Evolutionary conservation across 2,797 vertebrate species (phyloP).

Genomic region (Gila robusta): DNA sequence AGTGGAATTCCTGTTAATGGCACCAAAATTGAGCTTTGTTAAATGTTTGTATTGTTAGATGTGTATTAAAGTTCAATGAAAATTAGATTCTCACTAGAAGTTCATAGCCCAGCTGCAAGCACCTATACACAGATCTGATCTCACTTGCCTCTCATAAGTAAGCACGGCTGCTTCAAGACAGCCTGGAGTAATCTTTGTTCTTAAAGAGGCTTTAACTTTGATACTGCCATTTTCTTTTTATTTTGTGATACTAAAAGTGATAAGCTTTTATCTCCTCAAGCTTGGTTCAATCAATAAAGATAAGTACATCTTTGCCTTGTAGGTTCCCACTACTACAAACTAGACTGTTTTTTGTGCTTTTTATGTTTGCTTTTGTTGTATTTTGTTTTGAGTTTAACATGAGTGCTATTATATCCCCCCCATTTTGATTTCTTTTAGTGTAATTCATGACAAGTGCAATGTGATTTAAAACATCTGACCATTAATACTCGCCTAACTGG

Average conservation of each 20-base stretch:
- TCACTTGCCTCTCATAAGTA: not conserved
- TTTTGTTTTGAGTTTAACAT: not conserved
- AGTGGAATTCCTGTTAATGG: not conserved
- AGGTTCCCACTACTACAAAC: not conserved
- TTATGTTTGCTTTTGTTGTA: not conserved
- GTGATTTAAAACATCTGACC: constrained; percentile 23
- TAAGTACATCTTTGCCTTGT: not conserved
- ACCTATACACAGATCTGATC: constrained; percentile 4
- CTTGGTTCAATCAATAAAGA: not conserved
- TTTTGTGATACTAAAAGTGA: not conserved
- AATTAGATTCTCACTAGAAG: constrained; percentile 10
- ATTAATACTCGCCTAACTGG: not conserved
- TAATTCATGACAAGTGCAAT: constrained; percentile 26
- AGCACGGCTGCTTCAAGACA: not conserved
- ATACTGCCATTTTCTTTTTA: not conserved
- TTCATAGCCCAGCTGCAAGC: constrained; percentile 5
- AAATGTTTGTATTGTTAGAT: constrained; percentile 4
- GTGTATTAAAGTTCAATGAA: not conserved
- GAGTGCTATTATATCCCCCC: not conserved
- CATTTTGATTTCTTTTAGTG: constrained; percentile 22
- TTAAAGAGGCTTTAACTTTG: not conserved
- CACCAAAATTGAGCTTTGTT: constrained; percentile 13
- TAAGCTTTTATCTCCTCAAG: constrained; percentile 7
- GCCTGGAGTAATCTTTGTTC: constrained; percentile 12
- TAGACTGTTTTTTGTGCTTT: not conserved